Base-by-base conservation (phyloP, 2,797 vertebrate species). In the Pogonophryne albipinna region DNA sequence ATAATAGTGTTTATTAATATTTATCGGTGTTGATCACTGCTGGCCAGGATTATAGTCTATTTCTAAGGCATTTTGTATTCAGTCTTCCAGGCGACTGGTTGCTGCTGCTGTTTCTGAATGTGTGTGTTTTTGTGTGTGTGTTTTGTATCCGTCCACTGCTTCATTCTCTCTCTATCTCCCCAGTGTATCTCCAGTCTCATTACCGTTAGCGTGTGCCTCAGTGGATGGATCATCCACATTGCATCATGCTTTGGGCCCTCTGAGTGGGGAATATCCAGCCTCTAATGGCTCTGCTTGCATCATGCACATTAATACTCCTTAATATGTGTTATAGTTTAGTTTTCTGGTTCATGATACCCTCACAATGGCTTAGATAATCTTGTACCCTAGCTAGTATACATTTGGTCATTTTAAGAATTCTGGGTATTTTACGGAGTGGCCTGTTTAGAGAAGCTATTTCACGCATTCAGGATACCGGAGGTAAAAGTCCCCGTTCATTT, bases 1-100 rank as follows among this genome's bases (percentile, higher is more conserved):
- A 86, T 90, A 84, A 88, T 91, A 74, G 76, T 81, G 76, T 91
- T 87, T 89, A 91, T 93, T 90, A 89, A 92, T 91, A 91, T 90
- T 90, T 91, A 92, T 91, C 87, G 83, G 73, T 66, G 83, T 77
- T 89, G 83, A 93, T 92, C 85, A 91, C 86, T 81, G 69, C 79
- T 88, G 76, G 84, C 71, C 77, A 85, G 66, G 77, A 88, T 86
- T 84, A 72, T 59, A 64, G 73, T 86, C 61, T 74, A 64, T 84
- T 77, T 85, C 56, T 74, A 59, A 83, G 72, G 61, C 65, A 46
- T 78, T 87, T 78, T 89, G 42, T 73, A 73, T 87, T 80, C 79
- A 63, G 60, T 86, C 77, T 81, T 83, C 72, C 63, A 85, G 80
- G 79, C 74, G 27, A 27, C 61, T 83, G 74, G 68, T 79, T 63